These are phyloP conservation scores for Triplophysa rosa DNA, from an alignment of 2,113 vertebrate species.

Conservation along the genomic window DNA sequence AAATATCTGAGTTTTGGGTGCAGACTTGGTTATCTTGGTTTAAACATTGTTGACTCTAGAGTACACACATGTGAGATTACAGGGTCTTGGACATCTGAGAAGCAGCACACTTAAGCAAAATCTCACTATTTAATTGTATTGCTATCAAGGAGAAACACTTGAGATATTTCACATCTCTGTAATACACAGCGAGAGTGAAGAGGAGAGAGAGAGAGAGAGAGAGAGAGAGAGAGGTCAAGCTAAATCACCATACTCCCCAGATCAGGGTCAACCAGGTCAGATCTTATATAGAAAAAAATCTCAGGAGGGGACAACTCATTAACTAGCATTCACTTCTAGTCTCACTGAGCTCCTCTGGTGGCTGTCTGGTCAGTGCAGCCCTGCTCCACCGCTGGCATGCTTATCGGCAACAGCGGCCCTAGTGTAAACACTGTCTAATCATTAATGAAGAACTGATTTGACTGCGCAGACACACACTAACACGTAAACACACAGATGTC, in stretches of 20 bases:
- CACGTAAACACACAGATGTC: slow-evolving; percentile 10
- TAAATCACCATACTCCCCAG: neutral
- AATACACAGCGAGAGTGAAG: neutral
- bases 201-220: neutral
- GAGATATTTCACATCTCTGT: neutral
- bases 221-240: neutral
- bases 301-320: neutral
- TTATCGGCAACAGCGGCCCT: neutral
- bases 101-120: neutral
- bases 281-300: neutral
- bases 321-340: neutral
- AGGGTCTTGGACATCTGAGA: no score
- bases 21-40: neutral
- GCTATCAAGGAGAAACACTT: neutral
- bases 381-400: neutral
- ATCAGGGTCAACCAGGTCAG: slow-evolving; percentile 6
- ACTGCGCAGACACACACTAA: neutral
- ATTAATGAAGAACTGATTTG: slow-evolving; percentile 36
- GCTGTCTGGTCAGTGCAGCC: neutral
- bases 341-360: neutral
- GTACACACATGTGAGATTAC: no score
- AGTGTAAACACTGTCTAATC: slow-evolving; percentile 43
- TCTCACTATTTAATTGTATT: neutral
- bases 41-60: neutral
- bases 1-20: neutral